Base-by-base conservation (phyloP, 2,113 vertebrate species). In the Etheostoma cragini region DNA sequence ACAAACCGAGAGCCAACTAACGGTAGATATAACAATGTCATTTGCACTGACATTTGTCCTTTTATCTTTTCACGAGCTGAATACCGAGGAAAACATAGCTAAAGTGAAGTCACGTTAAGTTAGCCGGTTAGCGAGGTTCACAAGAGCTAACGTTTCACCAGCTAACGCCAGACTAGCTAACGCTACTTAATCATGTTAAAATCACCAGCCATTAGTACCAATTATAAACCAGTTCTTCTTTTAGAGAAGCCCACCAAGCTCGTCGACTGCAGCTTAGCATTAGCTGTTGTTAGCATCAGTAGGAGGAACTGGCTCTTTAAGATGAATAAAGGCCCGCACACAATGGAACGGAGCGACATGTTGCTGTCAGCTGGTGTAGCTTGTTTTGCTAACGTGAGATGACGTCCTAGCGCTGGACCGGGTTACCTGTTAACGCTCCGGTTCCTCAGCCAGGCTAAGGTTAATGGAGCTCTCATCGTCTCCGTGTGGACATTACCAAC, bases 401-500 rank as follows among this genome's bases (percentile, higher is more conserved):
- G 1, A 64, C 19, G 38, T 33, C 11, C 0, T 50, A 4, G 14
- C 1, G 7, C 15, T 58, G 8, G 19, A 12, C 13, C 33, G 8
- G 56, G 22, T 6, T 13, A 42, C 53, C 11, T 7, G 33, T 26
- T 38, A 24, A 17, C 8, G 12, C 50, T 60, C 26, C 26, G 26
- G 1, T 26, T 26, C 46, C 3, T 30, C 11, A 38, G 21, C 10
- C 6, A 54, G n/a, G 69, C 24, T 42, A 13, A 64, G n/a, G 69
- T n/a, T 47, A 16, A 56, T 8, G 8, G 26, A 30, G 24, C 49
- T 65, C 30, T 42, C 49, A 24, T 47, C 49, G n/a, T 45, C 58
- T 60, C 21, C 5, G 47, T 90, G 89, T 90, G 78, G 73, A 71
- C 67, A 67, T 73, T 5, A 78, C 66, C 69, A 88, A 83, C 88